These are phyloP conservation scores for Agrilus biguttatus DNA, from an alignment of 2,888 invertebrate species.

Conservation along the genomic window DNA sequence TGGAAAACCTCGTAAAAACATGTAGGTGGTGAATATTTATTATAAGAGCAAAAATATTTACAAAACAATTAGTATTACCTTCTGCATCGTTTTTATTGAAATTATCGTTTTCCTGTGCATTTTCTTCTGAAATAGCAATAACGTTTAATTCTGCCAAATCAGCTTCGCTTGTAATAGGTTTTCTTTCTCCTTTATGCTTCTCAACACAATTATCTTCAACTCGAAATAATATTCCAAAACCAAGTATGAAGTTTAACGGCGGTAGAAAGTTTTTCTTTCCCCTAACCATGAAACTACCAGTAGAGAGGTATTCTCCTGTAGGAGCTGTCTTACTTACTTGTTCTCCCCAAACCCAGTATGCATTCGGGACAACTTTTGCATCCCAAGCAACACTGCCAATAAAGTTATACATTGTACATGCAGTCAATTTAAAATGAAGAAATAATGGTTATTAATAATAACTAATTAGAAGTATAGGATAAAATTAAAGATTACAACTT, in stretches of 20 bases:
- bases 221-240: slow-evolving; percentile 82
- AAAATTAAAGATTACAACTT: too few species aligned
- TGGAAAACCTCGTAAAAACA: too few species aligned
- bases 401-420: neutral
- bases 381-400: slow-evolving; percentile 87
- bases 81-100: slow-evolving; percentile 26
- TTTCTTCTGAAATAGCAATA: neutral
- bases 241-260: slow-evolving; percentile 81
- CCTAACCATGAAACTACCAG: slow-evolving; percentile 94
- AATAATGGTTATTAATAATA: slow-evolving; percentile 2
- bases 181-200: slow-evolving; percentile 65
- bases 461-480: neutral
- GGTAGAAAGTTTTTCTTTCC: slow-evolving; percentile 96
- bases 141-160: too few species aligned
- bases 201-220: slow-evolving; percentile 82
- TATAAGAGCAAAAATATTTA: too few species aligned
- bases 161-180: slow-evolving; percentile 30
- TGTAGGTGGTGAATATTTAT: too few species aligned
- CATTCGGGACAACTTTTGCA: slow-evolving; percentile 86
- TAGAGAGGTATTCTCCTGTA: slow-evolving; percentile 90
- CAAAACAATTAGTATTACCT: slow-evolving; percentile 1
- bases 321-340: slow-evolving; percentile 98
- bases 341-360: slow-evolving; percentile 93
- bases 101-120: slow-evolving; percentile 27
- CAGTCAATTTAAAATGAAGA: slow-evolving; percentile 1